Evolutionary conservation across 1,140 invertebrate genomes (phyloP).

Genomic region (Eueides isabella): DNA sequence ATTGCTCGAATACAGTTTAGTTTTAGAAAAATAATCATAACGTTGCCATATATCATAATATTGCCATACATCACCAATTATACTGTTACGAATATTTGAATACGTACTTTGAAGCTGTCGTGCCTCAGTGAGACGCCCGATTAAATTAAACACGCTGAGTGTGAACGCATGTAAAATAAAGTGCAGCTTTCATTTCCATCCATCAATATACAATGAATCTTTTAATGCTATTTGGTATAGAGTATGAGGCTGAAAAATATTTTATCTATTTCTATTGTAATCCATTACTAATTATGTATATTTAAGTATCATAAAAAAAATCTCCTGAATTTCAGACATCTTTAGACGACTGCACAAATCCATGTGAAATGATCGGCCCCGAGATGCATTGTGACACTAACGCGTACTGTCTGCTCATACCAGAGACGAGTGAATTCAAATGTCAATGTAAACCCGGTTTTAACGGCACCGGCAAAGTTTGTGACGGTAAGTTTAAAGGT

Average conservation of each 20-base stretch:
- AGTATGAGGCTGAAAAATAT: too few relatives aligned
- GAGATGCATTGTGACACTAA: slow-evolving; percentile 94
- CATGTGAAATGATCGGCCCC: slow-evolving; percentile 92
- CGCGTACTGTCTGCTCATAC: slow-evolving; percentile 93
- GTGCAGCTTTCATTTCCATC: too few relatives aligned
- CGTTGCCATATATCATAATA: too few relatives aligned
- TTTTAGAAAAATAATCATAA: neutral
- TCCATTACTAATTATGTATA: too few relatives aligned
- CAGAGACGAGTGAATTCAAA: slow-evolving; percentile 93
- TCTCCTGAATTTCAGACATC: slow-evolving; percentile 84
- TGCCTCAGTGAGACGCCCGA: too few relatives aligned
- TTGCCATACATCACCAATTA: too few relatives aligned
- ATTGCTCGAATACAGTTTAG: neutral
- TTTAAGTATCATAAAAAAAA: too few relatives aligned
- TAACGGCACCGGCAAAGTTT: slow-evolving; percentile 92
- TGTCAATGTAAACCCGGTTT: slow-evolving; percentile 97
- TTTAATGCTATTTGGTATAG: too few relatives aligned
- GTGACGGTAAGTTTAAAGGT: slow-evolving; percentile 84
- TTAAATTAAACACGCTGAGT: too few relatives aligned
- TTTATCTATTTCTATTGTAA: too few relatives aligned
- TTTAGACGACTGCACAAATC: slow-evolving; percentile 94
- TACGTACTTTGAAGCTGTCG: neutral
- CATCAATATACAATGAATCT: too few relatives aligned
- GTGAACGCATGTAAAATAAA: too few relatives aligned
- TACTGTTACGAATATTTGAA: neutral